Conservation (phyloP, 2,113 vertebrate species). For the Nycticorax nycticorax region DNA sequence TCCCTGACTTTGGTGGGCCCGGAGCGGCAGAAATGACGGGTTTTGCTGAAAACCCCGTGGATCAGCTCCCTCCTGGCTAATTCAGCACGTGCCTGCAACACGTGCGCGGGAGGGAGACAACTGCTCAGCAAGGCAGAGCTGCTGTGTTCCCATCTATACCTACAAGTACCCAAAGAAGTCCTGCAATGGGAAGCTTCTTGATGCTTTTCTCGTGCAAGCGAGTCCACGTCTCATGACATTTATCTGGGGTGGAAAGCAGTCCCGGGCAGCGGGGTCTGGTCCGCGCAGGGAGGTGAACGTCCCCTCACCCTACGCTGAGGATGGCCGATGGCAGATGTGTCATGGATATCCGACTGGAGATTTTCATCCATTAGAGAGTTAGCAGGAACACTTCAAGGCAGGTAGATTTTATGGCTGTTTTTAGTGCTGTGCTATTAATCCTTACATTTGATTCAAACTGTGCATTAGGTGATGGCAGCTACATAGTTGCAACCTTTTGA, state of each 20-base stretch:
- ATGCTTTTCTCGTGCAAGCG: not conserved
- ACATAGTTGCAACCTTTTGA: constrained; percentile 42
- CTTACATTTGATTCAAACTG: not conserved
- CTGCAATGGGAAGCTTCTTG: not conserved
- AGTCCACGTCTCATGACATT: rapidly evolving
- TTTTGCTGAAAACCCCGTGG: rapidly evolving
- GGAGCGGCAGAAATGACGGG: rapidly evolving
- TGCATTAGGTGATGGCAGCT: constrained; percentile 52
- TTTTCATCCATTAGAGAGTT: rapidly evolving
- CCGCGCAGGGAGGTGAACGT: rapidly evolving
- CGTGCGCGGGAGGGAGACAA: rapidly evolving
- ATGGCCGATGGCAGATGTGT: not conserved
- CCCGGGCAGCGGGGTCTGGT: not conserved
- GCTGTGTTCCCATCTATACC: rapidly evolving
- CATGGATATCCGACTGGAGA: rapidly evolving
- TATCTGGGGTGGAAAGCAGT: not conserved
- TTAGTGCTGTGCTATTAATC: constrained; percentile 4
- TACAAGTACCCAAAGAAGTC: not conserved
- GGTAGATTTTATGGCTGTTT: not conserved
- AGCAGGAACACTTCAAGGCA: not conserved
- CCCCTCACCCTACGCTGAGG: not conserved
- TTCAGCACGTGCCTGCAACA: not conserved
- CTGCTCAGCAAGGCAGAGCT: rapidly evolving
- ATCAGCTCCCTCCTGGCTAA: not conserved
- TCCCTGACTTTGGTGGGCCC: not conserved